These are phyloP conservation scores for Tetramorium simillimum DNA, from an alignment of 1,140 invertebrate genomes.

Conservation along the genomic window DNA sequence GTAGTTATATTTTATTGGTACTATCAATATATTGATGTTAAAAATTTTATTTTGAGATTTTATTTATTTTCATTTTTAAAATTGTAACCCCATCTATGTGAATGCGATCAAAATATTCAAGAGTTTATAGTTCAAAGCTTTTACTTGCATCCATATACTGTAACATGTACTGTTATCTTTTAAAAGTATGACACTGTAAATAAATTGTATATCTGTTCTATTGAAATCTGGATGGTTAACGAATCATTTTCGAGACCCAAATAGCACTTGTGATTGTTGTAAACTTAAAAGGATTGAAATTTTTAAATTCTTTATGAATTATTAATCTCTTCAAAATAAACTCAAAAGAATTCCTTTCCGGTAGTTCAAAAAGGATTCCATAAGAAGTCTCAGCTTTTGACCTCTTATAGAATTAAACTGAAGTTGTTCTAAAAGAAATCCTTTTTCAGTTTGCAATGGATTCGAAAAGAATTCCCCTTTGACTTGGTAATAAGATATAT, in stretches of 20 bases:
- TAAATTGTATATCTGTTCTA: slow-evolving; percentile 83
- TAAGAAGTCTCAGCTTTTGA: too few species aligned
- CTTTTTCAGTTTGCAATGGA: too few species aligned
- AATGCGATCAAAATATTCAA: slow-evolving; percentile 30
- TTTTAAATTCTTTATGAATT: too few species aligned
- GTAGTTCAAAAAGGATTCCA: too few species aligned
- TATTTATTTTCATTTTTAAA: slow-evolving; percentile 58
- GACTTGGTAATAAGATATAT: too few species aligned
- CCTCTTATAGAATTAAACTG: too few species aligned
- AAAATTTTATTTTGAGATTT: slow-evolving; percentile 29
- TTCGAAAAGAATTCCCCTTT: too few species aligned
- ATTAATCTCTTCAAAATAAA: too few species aligned
- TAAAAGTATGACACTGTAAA: slow-evolving; percentile 74
- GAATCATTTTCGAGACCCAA: neutral
- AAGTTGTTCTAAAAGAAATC: too few species aligned
- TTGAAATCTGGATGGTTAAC: neutral
- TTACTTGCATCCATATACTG: slow-evolving; percentile 5
- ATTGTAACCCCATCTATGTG: slow-evolving; percentile 22
- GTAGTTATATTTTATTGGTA: slow-evolving; percentile 9
- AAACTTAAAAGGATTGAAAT: too few species aligned
- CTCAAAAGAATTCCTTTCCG: too few species aligned
- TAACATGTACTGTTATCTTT: slow-evolving; percentile 48
- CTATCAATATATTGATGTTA: neutral
- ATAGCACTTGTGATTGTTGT: too few species aligned
- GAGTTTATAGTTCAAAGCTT: slow-evolving; percentile 4